These are phyloP conservation scores for Baryphthengus martii DNA, from an alignment of 2,113 vertebrate genomes.

Conservation along the genomic window DNA sequence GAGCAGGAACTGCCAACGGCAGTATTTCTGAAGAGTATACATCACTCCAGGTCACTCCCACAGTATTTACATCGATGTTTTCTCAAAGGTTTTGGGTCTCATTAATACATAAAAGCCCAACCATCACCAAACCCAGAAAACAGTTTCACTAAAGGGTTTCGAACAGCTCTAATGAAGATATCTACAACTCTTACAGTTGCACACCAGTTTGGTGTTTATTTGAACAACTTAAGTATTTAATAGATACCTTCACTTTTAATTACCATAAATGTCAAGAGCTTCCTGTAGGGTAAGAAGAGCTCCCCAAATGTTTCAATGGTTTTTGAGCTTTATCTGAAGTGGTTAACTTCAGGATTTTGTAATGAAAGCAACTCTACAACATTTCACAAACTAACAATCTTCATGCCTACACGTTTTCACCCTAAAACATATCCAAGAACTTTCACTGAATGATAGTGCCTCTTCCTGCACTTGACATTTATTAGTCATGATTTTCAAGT, in stretches of 20 bases:
- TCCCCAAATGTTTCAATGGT: conserved; percentile 49
- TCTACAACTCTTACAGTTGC: background rate
- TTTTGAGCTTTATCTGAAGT: conserved; percentile 54
- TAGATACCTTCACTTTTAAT: conserved; percentile 57
- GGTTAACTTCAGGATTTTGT: conserved; percentile 38
- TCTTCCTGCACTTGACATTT: conserved; percentile 69
- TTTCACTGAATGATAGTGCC: conserved; percentile 17
- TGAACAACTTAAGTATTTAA: conserved; percentile 41
- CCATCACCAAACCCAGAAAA: background rate
- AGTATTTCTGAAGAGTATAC: background rate
- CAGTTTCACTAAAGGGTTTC: background rate
- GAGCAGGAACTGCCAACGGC: fast-evolving
- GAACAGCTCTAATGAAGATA: background rate
- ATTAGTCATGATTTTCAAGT: conserved; percentile 57
- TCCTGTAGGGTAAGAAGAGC: conserved; percentile 38
- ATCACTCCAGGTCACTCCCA: background rate
- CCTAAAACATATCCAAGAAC: conserved; percentile 9
- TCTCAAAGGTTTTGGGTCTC: background rate
- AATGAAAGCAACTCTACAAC: background rate
- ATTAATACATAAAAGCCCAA: background rate
- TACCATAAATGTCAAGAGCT: conserved; percentile 67
- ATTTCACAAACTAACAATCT: background rate
- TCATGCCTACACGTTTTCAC: background rate
- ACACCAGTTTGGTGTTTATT: background rate
- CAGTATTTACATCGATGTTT: background rate